Base-by-base conservation (phyloP, 2,797 vertebrate species). In the Notamacropus eugenii region DNA sequence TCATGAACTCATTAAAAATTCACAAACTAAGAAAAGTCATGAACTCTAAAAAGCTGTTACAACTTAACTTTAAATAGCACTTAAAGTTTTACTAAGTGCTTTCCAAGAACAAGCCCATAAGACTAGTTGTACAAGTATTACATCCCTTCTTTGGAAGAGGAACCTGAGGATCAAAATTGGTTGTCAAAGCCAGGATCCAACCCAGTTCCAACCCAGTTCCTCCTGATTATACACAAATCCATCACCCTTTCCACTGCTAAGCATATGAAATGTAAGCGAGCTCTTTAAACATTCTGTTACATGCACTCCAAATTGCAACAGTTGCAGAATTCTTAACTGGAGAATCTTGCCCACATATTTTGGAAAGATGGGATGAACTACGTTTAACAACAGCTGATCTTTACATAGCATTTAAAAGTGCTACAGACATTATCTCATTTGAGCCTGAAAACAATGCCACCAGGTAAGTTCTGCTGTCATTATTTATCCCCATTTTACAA, bases 341-440 rank as follows among this genome's bases (percentile, higher is more conserved):
- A 97, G 82, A 57, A 92, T 54, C 46, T 96, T 97, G 98, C 97
- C 93, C 96, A 97, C 95, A 94, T 96, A 92, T 96, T 98, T 56
- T 55, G 91, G 22, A 93, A 93, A 95, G 90, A 29, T 91, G 0
- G 57, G 0, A 5, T 50, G 95, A 96, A 93, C 54, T 90, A 96
- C 55, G 52, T 94, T 56, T 56, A 52, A 94, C 11, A 52, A 8
- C 19, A 82, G 58, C 55, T 56, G 93, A 6, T 16, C 54, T 57
- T 87, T 34, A 93, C 92, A 93, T 11, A 82, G 19, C 19, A 91
- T 57, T 52, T 95, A 90, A 91, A 59, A 93, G 95, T 95, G 74
- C 93, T 93, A 93, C 93, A 93, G 40, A 94, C 87, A 54, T 22
- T 28, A 46, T 93, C 94, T 94, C 55, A 24, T 46, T 82, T 46